Evolutionary conservation across 2,888 invertebrate species (phyloP).

Genomic region (Choreutis nemorana): DNA sequence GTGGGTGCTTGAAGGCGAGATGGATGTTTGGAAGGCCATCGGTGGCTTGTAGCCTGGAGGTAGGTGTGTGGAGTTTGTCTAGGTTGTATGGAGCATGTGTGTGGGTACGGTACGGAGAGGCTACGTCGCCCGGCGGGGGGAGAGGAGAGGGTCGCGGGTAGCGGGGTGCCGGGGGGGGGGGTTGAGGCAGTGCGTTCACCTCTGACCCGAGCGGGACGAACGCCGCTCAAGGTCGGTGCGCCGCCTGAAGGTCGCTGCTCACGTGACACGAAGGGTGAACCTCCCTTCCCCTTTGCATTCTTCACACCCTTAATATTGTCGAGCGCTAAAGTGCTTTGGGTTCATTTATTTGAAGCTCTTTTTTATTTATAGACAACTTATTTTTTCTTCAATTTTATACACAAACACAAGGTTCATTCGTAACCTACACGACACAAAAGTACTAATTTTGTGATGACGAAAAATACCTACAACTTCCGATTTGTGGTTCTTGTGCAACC

Average conservation of each 20-base stretch:
- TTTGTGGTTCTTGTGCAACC: too few species aligned
- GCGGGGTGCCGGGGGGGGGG: slow-evolving; percentile 25
- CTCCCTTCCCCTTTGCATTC: slow-evolving; percentile 37
- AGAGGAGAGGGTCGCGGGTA: slow-evolving; percentile 24
- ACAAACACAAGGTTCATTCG: too few species aligned
- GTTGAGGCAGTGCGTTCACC: slow-evolving; percentile 48
- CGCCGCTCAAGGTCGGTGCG: slow-evolving; percentile 64
- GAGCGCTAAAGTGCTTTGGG: slow-evolving; percentile 21
- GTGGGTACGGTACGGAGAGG: too few species aligned
- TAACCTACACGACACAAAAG: too few species aligned
- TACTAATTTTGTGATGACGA: too few species aligned
- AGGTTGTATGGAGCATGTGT: slow-evolving; percentile 15
- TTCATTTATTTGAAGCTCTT: too few species aligned
- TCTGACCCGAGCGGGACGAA: slow-evolving; percentile 63
- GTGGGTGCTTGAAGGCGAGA: slow-evolving; percentile 38
- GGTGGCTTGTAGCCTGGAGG: slow-evolving; percentile 27
- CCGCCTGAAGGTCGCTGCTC: slow-evolving; percentile 62
- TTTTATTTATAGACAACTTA: too few species aligned
- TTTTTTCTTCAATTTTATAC: too few species aligned
- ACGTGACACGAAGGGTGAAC: slow-evolving; percentile 60
- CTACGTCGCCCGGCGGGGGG: slow-evolving; percentile 11
- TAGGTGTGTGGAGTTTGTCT: slow-evolving; percentile 46
- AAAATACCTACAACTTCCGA: too few species aligned
- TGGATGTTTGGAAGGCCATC: slow-evolving; percentile 26
- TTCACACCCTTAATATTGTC: slow-evolving; percentile 22